Percentiles rank a stretch among this genome's conserved stretches.
Evolutionary conservation across 2,113 vertebrate genomes (phyloP).

Genomic region (Cheirogaleus medius): DNA sequence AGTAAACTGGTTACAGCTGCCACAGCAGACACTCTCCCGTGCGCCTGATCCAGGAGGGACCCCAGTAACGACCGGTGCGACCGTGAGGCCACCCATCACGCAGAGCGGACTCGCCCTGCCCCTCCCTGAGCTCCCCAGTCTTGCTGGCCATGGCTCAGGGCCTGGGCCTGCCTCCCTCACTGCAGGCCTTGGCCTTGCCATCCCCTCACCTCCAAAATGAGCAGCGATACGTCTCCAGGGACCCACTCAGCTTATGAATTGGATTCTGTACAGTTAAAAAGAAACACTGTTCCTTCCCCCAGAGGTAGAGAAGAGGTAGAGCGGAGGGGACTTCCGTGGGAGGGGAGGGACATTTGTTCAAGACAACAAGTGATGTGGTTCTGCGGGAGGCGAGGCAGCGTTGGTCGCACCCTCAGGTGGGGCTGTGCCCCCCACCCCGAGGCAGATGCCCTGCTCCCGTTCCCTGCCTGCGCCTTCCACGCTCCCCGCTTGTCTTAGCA

Average conservation of each 20-base stretch:
- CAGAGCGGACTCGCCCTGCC: background rate
- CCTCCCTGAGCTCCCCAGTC: background rate
- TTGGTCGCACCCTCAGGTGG: background rate
- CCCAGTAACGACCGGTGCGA: background rate
- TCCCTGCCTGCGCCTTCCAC: background rate
- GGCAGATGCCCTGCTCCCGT: background rate
- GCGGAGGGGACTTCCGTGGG: too few species aligned
- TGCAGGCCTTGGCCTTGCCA: background rate
- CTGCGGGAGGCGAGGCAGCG: background rate
- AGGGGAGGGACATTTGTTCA: background rate
- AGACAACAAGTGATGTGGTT: background rate
- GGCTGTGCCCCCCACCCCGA: background rate
- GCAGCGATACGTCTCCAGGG: background rate
- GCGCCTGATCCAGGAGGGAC: background rate
- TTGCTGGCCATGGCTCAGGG: background rate
- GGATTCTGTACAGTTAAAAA: background rate
- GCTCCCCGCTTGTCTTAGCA: background rate
- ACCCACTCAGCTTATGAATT: background rate
- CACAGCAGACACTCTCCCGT: fast-evolving
- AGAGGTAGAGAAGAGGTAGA: background rate
- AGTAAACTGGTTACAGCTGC: background rate
- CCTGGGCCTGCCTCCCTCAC: background rate
- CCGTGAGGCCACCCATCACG: background rate
- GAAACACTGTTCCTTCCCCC: background rate
- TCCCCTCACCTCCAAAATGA: background rate